Evolutionary conservation across 2,797 vertebrate genomes (phyloP), one percentile per base, ranked within the genome.

Genomic region (Coilia nasus): DNA sequence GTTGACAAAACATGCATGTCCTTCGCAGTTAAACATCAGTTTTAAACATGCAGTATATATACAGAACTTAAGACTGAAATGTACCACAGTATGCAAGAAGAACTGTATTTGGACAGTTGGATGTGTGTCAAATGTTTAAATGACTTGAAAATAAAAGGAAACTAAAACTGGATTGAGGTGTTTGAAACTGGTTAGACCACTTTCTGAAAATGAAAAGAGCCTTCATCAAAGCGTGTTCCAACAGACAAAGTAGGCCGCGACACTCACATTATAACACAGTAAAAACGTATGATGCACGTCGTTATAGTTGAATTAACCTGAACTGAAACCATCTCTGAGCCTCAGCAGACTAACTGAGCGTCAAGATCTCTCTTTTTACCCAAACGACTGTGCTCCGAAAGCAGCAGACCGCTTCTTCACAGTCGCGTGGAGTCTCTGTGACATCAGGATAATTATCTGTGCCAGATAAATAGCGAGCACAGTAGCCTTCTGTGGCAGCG

Each of bases 171-270:
- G 6, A 21, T 7, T 17, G 35, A 21, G 31, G 31, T 44, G 71
- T 41, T 44, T 78, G 31, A 78, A 78, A 78, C 71, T 78, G 71
- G 71, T 78, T 78, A 21, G 71, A 78, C 35, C 71, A 78, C 71
- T 44, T 78, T 78, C 6, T 78, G 31, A 75, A 75, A 75, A 35
- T 35, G 31, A 12, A 31, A 41, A 78, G 71, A 78, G 35, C 31
- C 31, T 78, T 41, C 71, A 44, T 78, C 71, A 78, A 78, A 78
- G 71, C 71, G 5, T 78, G 71, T 78, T 78, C 35, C 17, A 44
- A 78, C 71, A 75, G 67, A 75, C 67, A 44, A 78, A 78, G 71
- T 78, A 78, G 71, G 71, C 31, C 71, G 21, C 35, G 17, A 78
- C 31, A 78, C 71, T 19, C 35, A 41, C 15, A 78, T 19, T 5